A percentile compares a stretch with the other conserved stretches of the same genome.
phyloP scores from a whole-genome alignment of 2,888 invertebrate species.

The Merodon equestris region DNA sequence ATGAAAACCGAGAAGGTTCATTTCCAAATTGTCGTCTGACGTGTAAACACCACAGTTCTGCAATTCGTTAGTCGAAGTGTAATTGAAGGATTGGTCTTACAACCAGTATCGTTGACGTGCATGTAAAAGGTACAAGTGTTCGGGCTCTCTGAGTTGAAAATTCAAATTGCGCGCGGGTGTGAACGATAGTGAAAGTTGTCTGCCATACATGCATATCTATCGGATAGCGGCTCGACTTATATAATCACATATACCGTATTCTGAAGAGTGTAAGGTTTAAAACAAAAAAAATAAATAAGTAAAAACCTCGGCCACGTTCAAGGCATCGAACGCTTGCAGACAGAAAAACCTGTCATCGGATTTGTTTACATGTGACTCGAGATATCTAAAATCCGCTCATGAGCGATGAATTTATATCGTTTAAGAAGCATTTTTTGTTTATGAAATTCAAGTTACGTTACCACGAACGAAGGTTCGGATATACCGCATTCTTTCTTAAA shows the following conservation, averaged over 20 bases:
- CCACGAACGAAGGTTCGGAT: not conserved
- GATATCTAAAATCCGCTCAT: not conserved
- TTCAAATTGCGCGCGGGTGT: not conserved
- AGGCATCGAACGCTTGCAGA: not conserved
- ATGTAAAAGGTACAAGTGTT: not conserved
- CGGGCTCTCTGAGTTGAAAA: too few species aligned
- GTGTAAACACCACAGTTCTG: conserved; percentile 47
- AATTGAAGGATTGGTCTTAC: conserved; percentile 15
- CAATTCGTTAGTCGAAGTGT: conserved; percentile 14
- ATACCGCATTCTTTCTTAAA: not conserved
- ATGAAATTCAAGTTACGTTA: not conserved
- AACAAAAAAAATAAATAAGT: not conserved
- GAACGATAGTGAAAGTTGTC: conserved; percentile 37
- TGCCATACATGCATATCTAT: too few species aligned
- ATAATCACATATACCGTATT: too few species aligned
- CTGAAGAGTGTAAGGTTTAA: not conserved
- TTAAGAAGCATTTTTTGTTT: conserved; percentile 14
- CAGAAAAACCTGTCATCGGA: conserved; percentile 15
- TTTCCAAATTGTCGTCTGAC: conserved; percentile 56
- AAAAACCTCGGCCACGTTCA: too few species aligned
- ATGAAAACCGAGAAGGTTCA: conserved; percentile 27
- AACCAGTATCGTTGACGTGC: too few species aligned
- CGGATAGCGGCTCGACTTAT: too few species aligned
- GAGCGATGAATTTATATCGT: conserved; percentile 2
- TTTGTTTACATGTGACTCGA: conserved; percentile 31